Base-by-base conservation (phyloP, 2,113 vertebrate genomes). In the Labeo catla region DNA sequence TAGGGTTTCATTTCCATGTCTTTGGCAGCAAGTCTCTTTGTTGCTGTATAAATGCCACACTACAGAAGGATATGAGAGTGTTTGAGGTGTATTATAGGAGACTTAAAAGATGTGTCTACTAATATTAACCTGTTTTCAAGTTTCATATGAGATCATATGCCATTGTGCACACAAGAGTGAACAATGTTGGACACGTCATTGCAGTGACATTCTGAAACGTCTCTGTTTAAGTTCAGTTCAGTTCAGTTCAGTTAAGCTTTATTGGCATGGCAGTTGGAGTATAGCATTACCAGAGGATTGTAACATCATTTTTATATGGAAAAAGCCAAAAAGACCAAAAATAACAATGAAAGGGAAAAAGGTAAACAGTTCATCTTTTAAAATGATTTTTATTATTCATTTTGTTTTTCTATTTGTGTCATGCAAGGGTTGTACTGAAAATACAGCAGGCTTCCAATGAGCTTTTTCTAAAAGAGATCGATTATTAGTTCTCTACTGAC, bases 401-500 rank as follows among this genome's bases (percentile, higher is more conserved):
- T 0, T 1, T 36, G 34, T 68, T 45, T 45, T 45, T 45, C 8
- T 10, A 2, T 45, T 45, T 43, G 16, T 6, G 2, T 21, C 7
- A 0, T 45, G 15, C 36, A 19, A 43, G 36, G 68, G 15, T 68
- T 39, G 65, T 68, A 13, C 6, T 21, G 57, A 43, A 72, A 72
- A 70, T 39, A 36, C 66, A 39, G 34, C 66, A 39, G 15, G 15
- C 2, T 8, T 70, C 0, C 8, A 43, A 19, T 19, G 34, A 19
- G 8, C 23, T 36, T 21, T 49, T 34, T 77, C 28, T 36, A 28
- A 28, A 21, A 78, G 9, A 39, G 76, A 54, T 43, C 54, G 6
- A 43, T 61, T 11, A 63, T n/a, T 43, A 63, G 66, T 65, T 54
- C 81, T 23, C 65, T 73, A 77, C 70, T 88, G 87, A 73, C 80